Base-by-base conservation (phyloP, 2,113 vertebrate species). In the Chionodraco myersi region DNA sequence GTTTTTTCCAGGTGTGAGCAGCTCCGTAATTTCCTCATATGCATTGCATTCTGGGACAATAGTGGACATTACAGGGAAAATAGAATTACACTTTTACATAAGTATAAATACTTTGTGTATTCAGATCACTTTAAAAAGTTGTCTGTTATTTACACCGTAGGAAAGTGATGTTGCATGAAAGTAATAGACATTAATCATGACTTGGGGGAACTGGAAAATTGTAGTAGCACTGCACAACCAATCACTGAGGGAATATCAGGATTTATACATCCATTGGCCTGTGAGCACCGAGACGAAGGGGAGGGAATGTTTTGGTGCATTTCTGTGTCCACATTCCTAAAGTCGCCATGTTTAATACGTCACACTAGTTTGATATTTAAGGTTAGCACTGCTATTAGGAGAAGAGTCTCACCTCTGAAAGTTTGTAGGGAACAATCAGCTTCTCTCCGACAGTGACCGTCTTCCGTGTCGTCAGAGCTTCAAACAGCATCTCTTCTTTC, bases 401-500 rank as follows among this genome's bases (percentile, higher is more conserved):
- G 21, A 60, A 34, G 5, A 63, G 57, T 36, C 91, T 93, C 90
- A 99, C 98, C 97, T 99, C 98, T 36, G 97, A 91, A 52, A 99
- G 91, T 69, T 96, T 99, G 88, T 99, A 99, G 0, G 98, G 98
- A 64, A 99, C 94, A 45, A 99, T 97, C 80, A 99, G 95, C 92
- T 95, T 99, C 93, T 99, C 98, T 79, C 98, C 98, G 34, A 99
- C 98, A 1, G 98, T 98, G 52, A 99, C 96, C 0, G 98, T 99
- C 93, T 99, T 99, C 75, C 98, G 94, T 0, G 98, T 99, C 30
- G 98, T 97, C 86, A 99, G 92, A 36, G 98, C 98, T 90, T 99
- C 98, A 86, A 97, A 96, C 4, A 99, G 94, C 96, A 96, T 98
- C 88, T 99, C 98, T 86, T 99, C 98, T 91, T 97, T 99, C 64